These are phyloP conservation scores for Pomacea maculata DNA, from an alignment of 1,140 invertebrate species.

Conservation along the genomic window DNA sequence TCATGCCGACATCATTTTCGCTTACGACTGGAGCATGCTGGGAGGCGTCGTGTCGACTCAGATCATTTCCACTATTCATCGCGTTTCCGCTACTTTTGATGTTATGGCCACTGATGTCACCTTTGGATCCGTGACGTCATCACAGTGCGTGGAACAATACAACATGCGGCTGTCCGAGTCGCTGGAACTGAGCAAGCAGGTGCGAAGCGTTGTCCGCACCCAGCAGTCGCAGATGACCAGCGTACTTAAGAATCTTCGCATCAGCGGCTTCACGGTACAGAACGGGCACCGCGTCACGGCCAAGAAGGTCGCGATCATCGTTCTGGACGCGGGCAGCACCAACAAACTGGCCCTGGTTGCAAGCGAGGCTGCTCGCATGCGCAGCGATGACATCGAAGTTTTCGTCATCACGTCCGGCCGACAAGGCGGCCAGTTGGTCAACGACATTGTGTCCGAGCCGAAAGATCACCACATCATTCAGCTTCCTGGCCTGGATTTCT, in stretches of 20 bases:
- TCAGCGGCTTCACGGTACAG: constrained; percentile 2
- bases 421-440: constrained; percentile 10
- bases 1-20: constrained; percentile 15
- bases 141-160: not conserved
- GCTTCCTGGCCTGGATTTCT: constrained; percentile 10
- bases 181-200: constrained; percentile 9
- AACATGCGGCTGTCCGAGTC: not conserved
- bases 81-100: constrained; percentile 7
- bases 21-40: constrained; percentile 16
- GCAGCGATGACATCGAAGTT: constrained; percentile 16
- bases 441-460: constrained; percentile 10
- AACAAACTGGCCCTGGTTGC: constrained; percentile 14
- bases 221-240: constrained; percentile 2
- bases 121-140: constrained; percentile 8
- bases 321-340: constrained; percentile 11
- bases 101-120: constrained; percentile 1
- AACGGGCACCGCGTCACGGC: constrained; percentile 17
- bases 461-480: constrained; percentile 3
- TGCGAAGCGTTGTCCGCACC: not conserved
- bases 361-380: constrained; percentile 7
- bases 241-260: constrained; percentile 1
- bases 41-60: constrained; percentile 7
- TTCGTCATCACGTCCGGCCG: constrained; percentile 21
- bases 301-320: constrained; percentile 1
- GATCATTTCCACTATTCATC: constrained; percentile 17